Conservation (phyloP, 1,140 invertebrate species). For the Bursaphelenchus mucronatus region DNA sequence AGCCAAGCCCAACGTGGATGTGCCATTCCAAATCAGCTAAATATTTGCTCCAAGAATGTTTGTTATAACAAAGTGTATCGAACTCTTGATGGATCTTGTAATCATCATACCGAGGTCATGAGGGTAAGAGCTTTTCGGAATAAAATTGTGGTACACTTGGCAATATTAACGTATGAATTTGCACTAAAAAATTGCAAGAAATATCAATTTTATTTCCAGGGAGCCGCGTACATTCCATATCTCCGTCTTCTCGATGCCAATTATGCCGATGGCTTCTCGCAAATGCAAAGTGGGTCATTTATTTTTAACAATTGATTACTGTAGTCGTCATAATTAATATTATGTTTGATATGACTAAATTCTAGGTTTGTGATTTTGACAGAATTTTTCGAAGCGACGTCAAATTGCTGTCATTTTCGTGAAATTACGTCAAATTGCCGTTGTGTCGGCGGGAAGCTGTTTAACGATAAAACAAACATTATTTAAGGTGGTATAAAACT, state of each 20-base stretch:
- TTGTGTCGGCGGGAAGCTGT: no score
- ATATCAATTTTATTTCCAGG: constrained; percentile 21
- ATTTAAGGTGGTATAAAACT: no score
- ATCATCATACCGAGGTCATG: constrained; percentile 32
- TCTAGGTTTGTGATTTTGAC: no score
- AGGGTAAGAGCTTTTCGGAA: constrained; percentile 19
- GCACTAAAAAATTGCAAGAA: background rate
- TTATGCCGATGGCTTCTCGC: constrained; percentile 41
- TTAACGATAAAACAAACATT: no score
- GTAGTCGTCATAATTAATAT: no score
- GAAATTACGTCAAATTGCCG: no score
- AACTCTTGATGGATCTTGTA: constrained; percentile 46
- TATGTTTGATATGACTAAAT: no score
- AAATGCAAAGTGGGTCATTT: constrained; percentile 35
- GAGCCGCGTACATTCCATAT: constrained; percentile 40
- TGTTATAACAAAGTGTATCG: constrained; percentile 42
- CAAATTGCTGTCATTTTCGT: no score
- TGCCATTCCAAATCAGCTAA: constrained; percentile 37
- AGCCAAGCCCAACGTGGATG: constrained; percentile 29
- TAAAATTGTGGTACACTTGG: background rate
- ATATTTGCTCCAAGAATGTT: constrained; percentile 35
- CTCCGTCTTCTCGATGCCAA: constrained; percentile 34
- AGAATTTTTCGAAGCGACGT: no score
- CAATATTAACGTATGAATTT: constrained; percentile 18
- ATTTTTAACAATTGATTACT: no score